Percentiles rank a stretch among this genome's conserved stretches.
These are phyloP conservation scores for Scolopax bukidnonensis DNA, from an alignment of 2,797 vertebrate species.

Conservation along the genomic window DNA sequence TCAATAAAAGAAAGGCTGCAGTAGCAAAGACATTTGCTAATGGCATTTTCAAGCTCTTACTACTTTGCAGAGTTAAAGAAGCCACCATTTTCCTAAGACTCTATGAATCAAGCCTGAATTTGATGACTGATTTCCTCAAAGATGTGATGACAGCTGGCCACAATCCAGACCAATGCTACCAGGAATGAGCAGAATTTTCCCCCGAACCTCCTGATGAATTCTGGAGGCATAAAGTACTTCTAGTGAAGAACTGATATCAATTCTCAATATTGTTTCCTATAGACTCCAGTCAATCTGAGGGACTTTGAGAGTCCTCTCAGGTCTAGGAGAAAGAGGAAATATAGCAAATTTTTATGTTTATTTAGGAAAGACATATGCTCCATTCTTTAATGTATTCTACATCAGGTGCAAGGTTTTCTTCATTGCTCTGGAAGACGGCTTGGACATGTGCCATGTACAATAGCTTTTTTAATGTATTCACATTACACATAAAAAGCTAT, in stretches of 20 bases:
- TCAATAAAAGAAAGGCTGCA: not conserved
- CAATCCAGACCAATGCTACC: not conserved
- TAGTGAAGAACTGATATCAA: not conserved
- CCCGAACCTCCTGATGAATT: not conserved
- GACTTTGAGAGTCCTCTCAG: no score
- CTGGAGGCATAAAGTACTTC: not conserved
- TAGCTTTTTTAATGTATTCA: not conserved
- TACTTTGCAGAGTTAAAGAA: not conserved
- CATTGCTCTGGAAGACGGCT: not conserved
- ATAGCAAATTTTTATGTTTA: not conserved
- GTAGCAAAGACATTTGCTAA: not conserved
- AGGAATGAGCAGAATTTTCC: not conserved
- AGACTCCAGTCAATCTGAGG: not conserved
- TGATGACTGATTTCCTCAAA: not conserved
- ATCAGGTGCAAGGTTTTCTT: not conserved
- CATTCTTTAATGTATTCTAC: not conserved
- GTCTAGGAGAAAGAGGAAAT: no score
- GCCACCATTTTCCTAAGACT: not conserved
- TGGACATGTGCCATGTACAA: not conserved
- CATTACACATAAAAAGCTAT: not conserved
- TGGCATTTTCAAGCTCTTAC: not conserved
- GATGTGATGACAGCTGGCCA: not conserved
- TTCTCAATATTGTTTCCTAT: not conserved
- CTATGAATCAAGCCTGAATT: not conserved
- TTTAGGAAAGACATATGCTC: not conserved